Base-by-base conservation (phyloP, 2,113 vertebrate genomes). In the Pundamilia nyererei region DNA sequence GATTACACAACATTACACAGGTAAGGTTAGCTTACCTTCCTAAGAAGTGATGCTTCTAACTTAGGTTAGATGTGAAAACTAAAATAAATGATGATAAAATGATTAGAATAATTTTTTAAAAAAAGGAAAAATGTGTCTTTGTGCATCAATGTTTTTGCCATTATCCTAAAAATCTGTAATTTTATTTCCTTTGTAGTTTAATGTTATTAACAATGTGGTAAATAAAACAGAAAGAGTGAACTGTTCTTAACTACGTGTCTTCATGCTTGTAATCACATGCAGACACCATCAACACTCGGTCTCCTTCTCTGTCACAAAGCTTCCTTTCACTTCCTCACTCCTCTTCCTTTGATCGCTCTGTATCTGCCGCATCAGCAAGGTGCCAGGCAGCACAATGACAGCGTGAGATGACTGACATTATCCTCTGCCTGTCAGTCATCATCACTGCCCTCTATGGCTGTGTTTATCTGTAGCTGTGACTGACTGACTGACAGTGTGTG, bases 391-490 rank as follows among this genome's bases (percentile, higher is more conserved):
- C 84, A 85, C 86, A 75, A 80, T 88, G 91, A 92, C 94, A 90
- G 54, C 9, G 79, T 17, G n/a, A 17, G 77, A 75, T 90, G 91
- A 92, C 47, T 91, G 92, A 93, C 92, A 45, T 47, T 92, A 90
- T 93, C 94, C 87, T 87, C 80, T 0, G 65, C 53, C 82, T 79
- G 92, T 87, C 94, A 87, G 3, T 94, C 93, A 89, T 87, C 91
- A 80, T 81, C 87, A 55, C 24, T 35, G 35, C 87, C 84, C 81
- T 88, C 58, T 55, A 86, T 47, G 81, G 72, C 81, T 40, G 26
- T 58, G 81, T 89, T 89, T 89, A 86, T 93, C 91, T 91, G 79
- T 77, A 42, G 86, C 60, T 72, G 53, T 86, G 87, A 85, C 35
- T 70, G 91, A 82, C 49, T 70, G 88, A 86, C 8, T 7, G 87